Evolutionary conservation across 1,140 invertebrate genomes (phyloP), one percentile per base, ranked within the genome.

Genomic region (Cecropterus lyciades): DNA sequence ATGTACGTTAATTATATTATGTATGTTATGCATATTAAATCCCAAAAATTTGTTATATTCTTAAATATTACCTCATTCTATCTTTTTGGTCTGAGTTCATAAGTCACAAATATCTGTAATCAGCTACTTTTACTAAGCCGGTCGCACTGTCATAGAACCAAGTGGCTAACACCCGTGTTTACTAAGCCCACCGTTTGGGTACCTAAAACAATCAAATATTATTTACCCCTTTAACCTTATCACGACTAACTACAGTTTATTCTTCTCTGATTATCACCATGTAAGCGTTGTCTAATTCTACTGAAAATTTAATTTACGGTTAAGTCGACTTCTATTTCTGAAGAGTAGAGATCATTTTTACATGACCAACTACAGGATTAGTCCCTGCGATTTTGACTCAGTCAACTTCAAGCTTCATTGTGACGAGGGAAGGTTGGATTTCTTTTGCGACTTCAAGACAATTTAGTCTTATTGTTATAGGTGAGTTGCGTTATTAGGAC

Each of bases 401-500:
- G 11, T 33, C 2, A 4, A 60, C 16, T 49, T n/a, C 16, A 1
- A 43, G 11, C 45, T 49, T 33, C 46, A n/a, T n/a, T 33, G 15
- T 7, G 16, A 8, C 13, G 9, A 24, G 17, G 11, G 48, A 60
- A 60, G 45, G 57, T 60, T 37, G 9, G 13, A 13, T 48, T 48
- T 60, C 15, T 7, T 59, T 27, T 15, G 15, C 2, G 49, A 2
- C 30, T 14, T 6, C n/a, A 51, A 30, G 11, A 30, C n/a, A 51
- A 51, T 51, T 51, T 6, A 2, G 51, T 20, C 13, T 48, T 45
- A 59, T 20, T 46, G 14, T 27, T 60, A 48, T 48, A 60, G 56
- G 57, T 60, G 27, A 60, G 27, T 49, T 49, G 49, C 16, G 45
- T 60, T 60, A 60, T 60, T 49, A 60, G 57, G 27, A 49, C 57